Percentiles rank a stretch among this genome's conserved stretches.
Conservation (phyloP, 2,113 vertebrate species). For the Erythrolamprus reginae region DNA sequence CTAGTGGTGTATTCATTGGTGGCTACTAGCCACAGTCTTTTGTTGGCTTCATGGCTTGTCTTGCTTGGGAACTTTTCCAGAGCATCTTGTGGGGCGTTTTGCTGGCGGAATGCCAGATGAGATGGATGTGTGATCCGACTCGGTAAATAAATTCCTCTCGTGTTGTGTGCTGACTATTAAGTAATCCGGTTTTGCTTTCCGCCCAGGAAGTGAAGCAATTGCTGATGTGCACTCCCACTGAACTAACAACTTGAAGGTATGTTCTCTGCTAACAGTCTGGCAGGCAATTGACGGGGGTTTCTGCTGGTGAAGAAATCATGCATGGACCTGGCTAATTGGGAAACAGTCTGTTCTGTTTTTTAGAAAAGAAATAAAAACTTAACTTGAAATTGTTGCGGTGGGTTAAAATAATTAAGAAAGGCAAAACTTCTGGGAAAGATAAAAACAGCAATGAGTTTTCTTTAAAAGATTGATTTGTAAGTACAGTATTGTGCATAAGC, state of each 20-base stretch:
- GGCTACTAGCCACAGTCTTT: neutral
- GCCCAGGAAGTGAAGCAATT: neutral
- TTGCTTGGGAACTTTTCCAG: neutral
- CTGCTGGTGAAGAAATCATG: neutral
- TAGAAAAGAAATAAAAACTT: neutral
- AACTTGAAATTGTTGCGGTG: neutral
- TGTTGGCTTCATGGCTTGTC: neutral
- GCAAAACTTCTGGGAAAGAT: neutral
- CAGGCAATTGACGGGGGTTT: neutral
- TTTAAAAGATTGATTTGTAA: neutral
- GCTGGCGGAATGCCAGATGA: neutral
- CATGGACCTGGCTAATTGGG: neutral
- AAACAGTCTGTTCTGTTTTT: neutral
- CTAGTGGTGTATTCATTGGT: neutral
- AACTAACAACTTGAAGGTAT: neutral
- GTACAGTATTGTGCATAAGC: neutral
- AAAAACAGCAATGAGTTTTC: neutral
- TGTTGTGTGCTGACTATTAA: neutral
- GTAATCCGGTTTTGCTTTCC: neutral
- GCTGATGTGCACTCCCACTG: neutral
- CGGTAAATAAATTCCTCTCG: neutral
- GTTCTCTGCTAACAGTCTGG: neutral
- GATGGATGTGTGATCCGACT: neutral
- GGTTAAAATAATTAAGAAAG: neutral
- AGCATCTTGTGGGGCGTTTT: neutral